Evolutionary conservation across 2,113 vertebrate genomes (phyloP).

Genomic region (Hymenochirus boettgeri): DNA sequence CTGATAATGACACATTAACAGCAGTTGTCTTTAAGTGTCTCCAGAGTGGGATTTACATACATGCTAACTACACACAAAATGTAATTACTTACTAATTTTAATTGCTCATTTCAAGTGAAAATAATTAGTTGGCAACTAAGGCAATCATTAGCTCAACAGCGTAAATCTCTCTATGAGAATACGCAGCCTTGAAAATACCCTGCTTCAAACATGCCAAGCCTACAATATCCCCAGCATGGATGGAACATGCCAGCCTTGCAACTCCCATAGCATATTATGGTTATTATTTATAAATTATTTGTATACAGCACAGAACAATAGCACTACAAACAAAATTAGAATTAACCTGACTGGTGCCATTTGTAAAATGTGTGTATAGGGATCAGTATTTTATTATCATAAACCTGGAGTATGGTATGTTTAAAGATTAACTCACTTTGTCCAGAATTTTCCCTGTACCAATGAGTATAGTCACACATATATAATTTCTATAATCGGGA

Average conservation of each 20-base stretch:
- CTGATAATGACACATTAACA: conserved; percentile 37
- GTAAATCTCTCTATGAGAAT: conserved; percentile 37
- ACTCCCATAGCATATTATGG: neutral
- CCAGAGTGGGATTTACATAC: conserved; percentile 42
- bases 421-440: too few species aligned
- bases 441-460: too few species aligned
- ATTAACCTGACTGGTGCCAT: neutral
- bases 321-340: neutral
- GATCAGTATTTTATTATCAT: too few species aligned
- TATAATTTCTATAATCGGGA: too few species aligned
- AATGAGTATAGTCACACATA: too few species aligned
- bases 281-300: conserved; percentile 3
- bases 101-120: conserved; percentile 43
- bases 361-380: too few species aligned
- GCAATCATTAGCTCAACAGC: conserved; percentile 36
- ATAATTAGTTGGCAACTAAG: conserved; percentile 42
- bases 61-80: conserved; percentile 42
- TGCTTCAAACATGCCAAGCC: conserved; percentile 13
- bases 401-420: too few species aligned
- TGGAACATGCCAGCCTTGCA: conserved; percentile 1
- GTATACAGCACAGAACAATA: neutral
- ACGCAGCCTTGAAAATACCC: conserved; percentile 19
- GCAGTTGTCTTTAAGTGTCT: conserved; percentile 42
- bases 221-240: neutral
- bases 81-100: conserved; percentile 44